Base-by-base conservation (phyloP, 2,888 invertebrate species). In the Leptarthrus brevirostris region DNA sequence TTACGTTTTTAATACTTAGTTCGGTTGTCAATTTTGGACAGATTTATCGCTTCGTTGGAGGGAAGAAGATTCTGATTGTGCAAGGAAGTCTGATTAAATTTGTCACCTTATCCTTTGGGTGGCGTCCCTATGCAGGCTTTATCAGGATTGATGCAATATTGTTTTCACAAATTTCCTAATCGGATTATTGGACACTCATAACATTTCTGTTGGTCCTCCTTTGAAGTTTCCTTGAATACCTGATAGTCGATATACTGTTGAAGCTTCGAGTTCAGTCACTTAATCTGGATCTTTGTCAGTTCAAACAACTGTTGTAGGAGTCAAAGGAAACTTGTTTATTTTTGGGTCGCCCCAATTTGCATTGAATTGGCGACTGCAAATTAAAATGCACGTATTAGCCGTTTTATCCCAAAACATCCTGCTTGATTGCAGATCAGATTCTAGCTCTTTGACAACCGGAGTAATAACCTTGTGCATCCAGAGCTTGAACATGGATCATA, bases 281-380 rank as follows among this genome's bases (percentile, higher is more conserved):
- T 36, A 36, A 12, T 20, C 16, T 12, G 20, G 16, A n/a, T 36
- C 58, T 58, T 34, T 58, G 34, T 16, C 24, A 12, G 18, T 36
- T 20, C 58, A 18, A 36, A 58, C n/a, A 12, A 36, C 18, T 36
- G 26, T 14, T 14, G 36, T 58, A 36, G 14, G 6, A 34, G 18
- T 36, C 18, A 18, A 58, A 12, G 12, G 10, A 3, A 5, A 40
- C 3, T 3, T 5, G 40, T 10, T 8, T 2, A 40, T 10, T 2
- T 40, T 3, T 36, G 10, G 30, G 6, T 30, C 34, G 14, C 34
- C 34, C 24, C 36, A 34, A 18, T 58, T 24, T 58, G 34, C 58
- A 18, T 30, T 26, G 34, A 58, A 58, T 58, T 58, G 58, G 58
- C 36, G 26, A 58, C 12, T 58, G 36, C 58, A 58, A n/a, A 58